phyloP scores from a whole-genome alignment of 2,113 vertebrate genomes.

The Bolborhynchus lineola region DNA sequence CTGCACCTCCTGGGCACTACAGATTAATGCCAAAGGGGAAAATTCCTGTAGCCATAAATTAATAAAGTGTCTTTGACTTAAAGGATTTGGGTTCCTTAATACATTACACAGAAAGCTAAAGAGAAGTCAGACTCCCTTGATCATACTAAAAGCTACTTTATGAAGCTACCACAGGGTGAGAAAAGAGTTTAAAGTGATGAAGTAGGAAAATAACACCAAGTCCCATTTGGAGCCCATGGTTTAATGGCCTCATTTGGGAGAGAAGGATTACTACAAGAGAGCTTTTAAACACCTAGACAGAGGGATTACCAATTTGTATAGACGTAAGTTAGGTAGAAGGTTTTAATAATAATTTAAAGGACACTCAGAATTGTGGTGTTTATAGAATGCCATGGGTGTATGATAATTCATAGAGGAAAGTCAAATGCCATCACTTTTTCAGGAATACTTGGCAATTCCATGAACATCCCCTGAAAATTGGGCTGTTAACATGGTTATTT shows the following conservation, averaged over 20 bases:
- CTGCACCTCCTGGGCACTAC: not conserved
- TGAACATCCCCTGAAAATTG: not conserved
- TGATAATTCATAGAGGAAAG: not conserved
- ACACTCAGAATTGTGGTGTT: not conserved
- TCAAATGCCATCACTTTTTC: not conserved
- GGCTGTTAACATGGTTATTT: not conserved
- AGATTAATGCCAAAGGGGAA: not conserved
- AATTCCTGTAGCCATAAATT: not conserved
- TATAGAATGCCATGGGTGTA: not conserved
- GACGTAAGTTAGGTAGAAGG: not conserved
- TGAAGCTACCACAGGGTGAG: not conserved
- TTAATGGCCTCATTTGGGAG: not conserved
- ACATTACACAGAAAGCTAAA: not conserved
- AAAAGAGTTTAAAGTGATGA: not conserved
- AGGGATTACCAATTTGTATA: not conserved
- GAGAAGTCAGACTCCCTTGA: not conserved
- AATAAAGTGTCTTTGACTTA: not conserved
- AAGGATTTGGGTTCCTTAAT: not conserved
- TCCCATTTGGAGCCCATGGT: not conserved
- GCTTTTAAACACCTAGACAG: not conserved
- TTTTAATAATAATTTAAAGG: not conserved
- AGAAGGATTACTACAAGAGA: not conserved
- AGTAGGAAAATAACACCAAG: slow-evolving; percentile 6
- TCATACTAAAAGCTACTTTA: slow-evolving; percentile 24
- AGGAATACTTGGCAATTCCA: not conserved